A percentile compares a stretch with the other conserved stretches of the same genome.
Conservation (phyloP, 2,888 invertebrate species). For the Drosophila colorata region DNA sequence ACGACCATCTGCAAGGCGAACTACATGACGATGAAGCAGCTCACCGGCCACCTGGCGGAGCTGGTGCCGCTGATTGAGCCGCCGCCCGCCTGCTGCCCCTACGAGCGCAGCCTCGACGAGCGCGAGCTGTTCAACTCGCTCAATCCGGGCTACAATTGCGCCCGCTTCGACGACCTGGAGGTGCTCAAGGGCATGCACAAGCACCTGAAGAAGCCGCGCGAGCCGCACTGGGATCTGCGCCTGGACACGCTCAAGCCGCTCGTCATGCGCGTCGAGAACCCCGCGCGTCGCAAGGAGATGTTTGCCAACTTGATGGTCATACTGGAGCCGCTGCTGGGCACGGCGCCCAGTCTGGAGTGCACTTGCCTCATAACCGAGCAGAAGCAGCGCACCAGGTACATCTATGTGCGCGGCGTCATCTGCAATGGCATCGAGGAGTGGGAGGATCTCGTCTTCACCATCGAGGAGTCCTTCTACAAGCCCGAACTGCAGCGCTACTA, state of each 20-base stretch:
- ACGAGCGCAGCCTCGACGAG: constrained; percentile 57
- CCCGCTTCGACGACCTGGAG: constrained; percentile 67
- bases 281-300: constrained; percentile 33
- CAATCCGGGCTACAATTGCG: constrained; percentile 65
- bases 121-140: constrained; percentile 62
- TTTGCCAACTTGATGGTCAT: constrained; percentile 42
- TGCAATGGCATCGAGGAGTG: constrained; percentile 76
- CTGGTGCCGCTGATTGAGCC: constrained; percentile 56
- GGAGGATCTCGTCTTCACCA: constrained; percentile 63
- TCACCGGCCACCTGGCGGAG: constrained; percentile 48
- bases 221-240: constrained; percentile 60
- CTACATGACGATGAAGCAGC: constrained; percentile 8
- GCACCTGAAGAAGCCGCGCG: constrained; percentile 64
- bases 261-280: constrained; percentile 49
- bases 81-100: constrained; percentile 60
- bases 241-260: constrained; percentile 53
- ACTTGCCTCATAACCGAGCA: constrained; percentile 41
- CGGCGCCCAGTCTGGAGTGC: constrained; percentile 32
- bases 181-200: constrained; percentile 53
- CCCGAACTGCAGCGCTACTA: constrained; percentile 62
- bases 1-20: constrained; percentile 56
- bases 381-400: constrained; percentile 61
- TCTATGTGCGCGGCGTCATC: constrained; percentile 78
- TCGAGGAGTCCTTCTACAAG: constrained; percentile 73
- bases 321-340: constrained; percentile 35